Evolutionary conservation across 35 echinoderm and acorn worm genomes (phyloP), one percentile per base, ranked within the genome.

Genomic region (Diadema setosum): DNA sequence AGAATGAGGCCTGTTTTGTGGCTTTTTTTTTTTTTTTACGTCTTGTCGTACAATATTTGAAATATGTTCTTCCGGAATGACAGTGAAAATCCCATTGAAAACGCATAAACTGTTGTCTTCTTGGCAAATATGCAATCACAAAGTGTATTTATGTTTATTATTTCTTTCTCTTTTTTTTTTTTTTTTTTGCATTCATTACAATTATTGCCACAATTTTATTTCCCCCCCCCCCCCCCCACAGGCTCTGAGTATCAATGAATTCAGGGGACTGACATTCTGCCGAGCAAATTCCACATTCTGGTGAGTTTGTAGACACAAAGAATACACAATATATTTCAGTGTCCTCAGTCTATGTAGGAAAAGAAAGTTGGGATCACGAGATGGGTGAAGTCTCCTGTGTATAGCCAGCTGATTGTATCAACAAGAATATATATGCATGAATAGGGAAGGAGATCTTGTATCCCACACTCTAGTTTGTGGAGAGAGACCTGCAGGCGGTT

Each of bases 241-340:
- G 83, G 58, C 58, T 58, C 20, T 85, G 83, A 61, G 36, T 52
- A 85, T 85, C 58, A 85, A 85, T 39, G 83, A 85, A 69, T 24
- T 85, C 46, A 21, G 17, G 49, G 80, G 46, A 23, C 44, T 46
- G 14, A 50, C 41, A 82, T 82, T 82, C 80, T 82, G 80, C 21
- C 9, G 63, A 67, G 30, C 7, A 5, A 67, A 67, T 67, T 9
- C 8, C 15, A 67, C 63, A 30, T 11, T 14, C 16, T 33, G 9
- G 17, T 67, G 63, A 55, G 2, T n/a, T 55, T 55, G 12, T 12
- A 55, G 21, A 55, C 14, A 16, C 14, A 12, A 55, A 16, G 49
- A 55, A 16, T n/a, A 55, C 12, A 16, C 21, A 16, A 16, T 16
- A 55, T 55, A 55, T 55, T 1, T 12, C 49, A 55, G 12, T 55